These are phyloP conservation scores for Pristionchus japonicus DNA, from an alignment of 2,888 invertebrate species.

Conservation along the genomic window DNA sequence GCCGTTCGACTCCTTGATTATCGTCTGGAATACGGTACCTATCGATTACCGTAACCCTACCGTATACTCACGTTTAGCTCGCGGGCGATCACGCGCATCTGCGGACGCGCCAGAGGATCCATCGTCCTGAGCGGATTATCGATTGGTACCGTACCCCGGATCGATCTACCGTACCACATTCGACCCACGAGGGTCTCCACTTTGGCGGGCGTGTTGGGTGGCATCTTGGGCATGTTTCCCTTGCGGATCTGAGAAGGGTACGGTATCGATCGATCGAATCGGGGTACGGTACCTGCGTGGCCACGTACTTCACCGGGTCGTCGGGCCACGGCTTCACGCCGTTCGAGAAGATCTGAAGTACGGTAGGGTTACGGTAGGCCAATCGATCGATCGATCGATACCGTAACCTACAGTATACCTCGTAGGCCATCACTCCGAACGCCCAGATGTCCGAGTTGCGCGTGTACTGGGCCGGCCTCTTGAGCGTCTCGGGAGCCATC, in stretches of 20 bases:
- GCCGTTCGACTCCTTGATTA: not conserved
- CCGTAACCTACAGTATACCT: slow-evolving; percentile 53
- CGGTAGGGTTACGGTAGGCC: not conserved
- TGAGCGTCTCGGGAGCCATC: slow-evolving; percentile 67
- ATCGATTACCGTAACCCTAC: not conserved
- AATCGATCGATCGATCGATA: too few species aligned
- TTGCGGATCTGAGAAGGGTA: too few species aligned
- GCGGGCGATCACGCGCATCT: slow-evolving; percentile 48
- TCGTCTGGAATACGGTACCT: not conserved
- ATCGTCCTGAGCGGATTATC: not conserved
- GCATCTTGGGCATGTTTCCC: slow-evolving; percentile 60
- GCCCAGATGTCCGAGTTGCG: slow-evolving; percentile 65
- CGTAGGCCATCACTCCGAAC: slow-evolving; percentile 62
- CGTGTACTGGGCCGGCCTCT: slow-evolving; percentile 57
- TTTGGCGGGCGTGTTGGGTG: slow-evolving; percentile 49
- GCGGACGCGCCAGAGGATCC: slow-evolving; percentile 52
- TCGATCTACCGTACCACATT: slow-evolving; percentile 50
- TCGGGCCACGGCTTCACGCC: slow-evolving; percentile 56
- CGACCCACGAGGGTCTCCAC: slow-evolving; percentile 47
- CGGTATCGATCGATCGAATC: too few species aligned
- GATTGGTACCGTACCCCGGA: not conserved
- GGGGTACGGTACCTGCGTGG: too few species aligned
- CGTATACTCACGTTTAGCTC: not conserved
- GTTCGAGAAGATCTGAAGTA: slow-evolving; percentile 52
- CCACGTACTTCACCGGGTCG: slow-evolving; percentile 53